Evolutionary conservation across 2,113 vertebrate species (phyloP).

Genomic region (Diadophis punctatus): DNA sequence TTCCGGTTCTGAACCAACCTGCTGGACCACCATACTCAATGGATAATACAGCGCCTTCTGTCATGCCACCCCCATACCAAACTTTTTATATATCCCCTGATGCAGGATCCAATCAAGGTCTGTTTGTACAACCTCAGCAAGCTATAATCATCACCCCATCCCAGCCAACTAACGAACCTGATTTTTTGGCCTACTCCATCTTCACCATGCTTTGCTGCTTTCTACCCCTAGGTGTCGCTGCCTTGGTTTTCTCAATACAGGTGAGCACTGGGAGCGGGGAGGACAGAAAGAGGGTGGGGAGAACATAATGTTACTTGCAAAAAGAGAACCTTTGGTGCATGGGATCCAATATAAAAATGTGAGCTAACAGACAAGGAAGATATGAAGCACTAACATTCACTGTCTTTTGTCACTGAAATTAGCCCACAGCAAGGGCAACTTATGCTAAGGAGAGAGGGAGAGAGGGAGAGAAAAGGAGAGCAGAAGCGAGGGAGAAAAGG

Average conservation of each 20-base stretch:
- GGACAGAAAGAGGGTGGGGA: neutral
- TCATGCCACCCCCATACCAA: neutral
- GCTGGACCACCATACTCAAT: neutral
- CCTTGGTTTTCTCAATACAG: constrained; percentile 66
- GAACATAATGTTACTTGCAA: neutral
- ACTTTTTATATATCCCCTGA: neutral
- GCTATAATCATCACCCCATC: neutral
- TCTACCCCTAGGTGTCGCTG: constrained; percentile 70
- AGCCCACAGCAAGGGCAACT: neutral
- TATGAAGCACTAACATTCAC: neutral
- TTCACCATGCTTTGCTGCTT: constrained; percentile 76
- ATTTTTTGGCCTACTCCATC: constrained; percentile 75
- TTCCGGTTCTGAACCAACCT: neutral
- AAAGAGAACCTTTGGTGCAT: neutral
- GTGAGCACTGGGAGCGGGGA: constrained; percentile 49
- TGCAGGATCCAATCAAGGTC: neutral
- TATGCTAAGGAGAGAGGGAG: neutral
- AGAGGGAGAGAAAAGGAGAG: neutral
- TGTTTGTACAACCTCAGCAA: neutral
- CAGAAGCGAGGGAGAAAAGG: no score
- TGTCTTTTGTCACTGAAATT: neutral
- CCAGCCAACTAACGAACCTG: constrained; percentile 20
- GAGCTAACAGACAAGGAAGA: neutral
- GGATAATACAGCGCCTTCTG: neutral
- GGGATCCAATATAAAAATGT: neutral